Conservation (phyloP, 2,888 invertebrate genomes). For the Melanchra persicariae region DNA sequence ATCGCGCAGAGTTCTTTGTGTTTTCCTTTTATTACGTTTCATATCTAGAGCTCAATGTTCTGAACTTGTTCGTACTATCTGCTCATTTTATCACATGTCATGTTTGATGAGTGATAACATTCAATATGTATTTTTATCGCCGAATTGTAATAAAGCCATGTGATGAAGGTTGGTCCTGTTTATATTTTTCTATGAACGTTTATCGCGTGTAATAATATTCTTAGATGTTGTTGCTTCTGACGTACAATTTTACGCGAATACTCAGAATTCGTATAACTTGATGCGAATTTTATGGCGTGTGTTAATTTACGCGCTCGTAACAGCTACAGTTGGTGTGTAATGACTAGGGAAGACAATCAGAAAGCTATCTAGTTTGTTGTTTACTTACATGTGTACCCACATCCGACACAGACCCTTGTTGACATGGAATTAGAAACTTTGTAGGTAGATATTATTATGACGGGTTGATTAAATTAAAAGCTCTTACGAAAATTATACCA, state of each 20-base stretch:
- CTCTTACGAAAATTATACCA: conserved; percentile 13
- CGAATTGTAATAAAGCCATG: conserved; percentile 72
- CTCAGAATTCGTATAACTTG: conserved; percentile 67
- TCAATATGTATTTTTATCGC: conserved; percentile 77
- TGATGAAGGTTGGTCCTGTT: conserved; percentile 62
- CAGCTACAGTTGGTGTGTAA: conserved; percentile 58
- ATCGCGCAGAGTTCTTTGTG: conserved; percentile 10
- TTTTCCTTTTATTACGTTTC: conserved; percentile 34
- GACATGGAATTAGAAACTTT: conserved; percentile 54
- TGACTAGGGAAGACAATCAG: conserved; percentile 63
- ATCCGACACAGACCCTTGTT: conserved; percentile 49
- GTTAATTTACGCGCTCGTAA: conserved; percentile 71
- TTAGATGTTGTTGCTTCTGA: conserved; percentile 71
- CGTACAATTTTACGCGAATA: conserved; percentile 66
- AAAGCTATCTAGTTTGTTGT: conserved; percentile 61
- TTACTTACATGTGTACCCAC: conserved; percentile 51
- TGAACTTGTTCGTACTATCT: conserved; percentile 56
- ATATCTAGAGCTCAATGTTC: conserved; percentile 44
- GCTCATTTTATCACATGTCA: conserved; percentile 68
- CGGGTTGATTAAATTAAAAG: conserved; percentile 44
- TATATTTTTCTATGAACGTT: conserved; percentile 56
- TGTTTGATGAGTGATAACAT: conserved; percentile 74
- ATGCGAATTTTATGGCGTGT: conserved; percentile 69
- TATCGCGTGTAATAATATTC: conserved; percentile 67
- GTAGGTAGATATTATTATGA: conserved; percentile 44